Conservation (phyloP, 2,888 invertebrate genomes). For the Noctua comes region DNA sequence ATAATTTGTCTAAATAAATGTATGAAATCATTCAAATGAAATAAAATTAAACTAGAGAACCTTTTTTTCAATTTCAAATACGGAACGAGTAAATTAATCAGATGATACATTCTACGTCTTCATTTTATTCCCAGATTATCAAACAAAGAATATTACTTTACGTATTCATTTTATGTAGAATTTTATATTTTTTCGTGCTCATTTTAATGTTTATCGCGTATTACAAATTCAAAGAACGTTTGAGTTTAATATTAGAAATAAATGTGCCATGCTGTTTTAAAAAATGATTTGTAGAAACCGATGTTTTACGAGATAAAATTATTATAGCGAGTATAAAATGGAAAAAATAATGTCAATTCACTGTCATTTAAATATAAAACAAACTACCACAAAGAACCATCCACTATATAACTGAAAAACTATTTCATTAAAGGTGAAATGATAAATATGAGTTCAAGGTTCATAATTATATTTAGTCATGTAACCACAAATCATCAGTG, state of each 20-base stretch:
- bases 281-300: neutral
- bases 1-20: neutral
- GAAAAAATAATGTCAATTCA: neutral
- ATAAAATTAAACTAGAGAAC: neutral
- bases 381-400: conserved; percentile 2
- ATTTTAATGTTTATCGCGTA: neutral
- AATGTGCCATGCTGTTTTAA: neutral
- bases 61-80: neutral
- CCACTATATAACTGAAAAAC: neutral
- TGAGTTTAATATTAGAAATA: neutral
- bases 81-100: neutral
- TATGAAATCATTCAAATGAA: neutral
- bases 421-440: conserved; percentile 1
- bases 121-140: conserved; percentile 15
- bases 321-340: neutral
- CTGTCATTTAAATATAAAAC: neutral
- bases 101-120: conserved; percentile 15
- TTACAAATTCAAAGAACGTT: neutral
- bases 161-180: neutral
- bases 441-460: neutral
- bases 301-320: conserved; percentile 1
- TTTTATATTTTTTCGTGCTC: neutral
- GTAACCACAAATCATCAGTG: conserved; percentile 21
- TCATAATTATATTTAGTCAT: neutral
- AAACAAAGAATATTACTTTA: neutral